Evolutionary conservation across 1,140 invertebrate genomes (phyloP), one percentile per base, ranked within the genome.

Genomic region (Aricia agestis): DNA sequence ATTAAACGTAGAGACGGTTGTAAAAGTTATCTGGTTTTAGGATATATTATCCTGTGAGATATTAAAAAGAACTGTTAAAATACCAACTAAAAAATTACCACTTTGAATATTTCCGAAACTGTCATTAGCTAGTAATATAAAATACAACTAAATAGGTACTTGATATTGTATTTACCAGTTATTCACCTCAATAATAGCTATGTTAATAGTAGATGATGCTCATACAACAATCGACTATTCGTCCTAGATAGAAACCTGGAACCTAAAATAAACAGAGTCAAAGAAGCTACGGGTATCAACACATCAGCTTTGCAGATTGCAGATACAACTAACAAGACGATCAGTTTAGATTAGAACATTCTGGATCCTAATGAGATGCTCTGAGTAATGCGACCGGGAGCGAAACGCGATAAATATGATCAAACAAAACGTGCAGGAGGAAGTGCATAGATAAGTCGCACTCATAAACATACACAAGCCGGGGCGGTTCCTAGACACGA

Each of bases 401-500:
- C 67, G 71, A 74, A 71, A 66, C 74, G 81, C 79, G 79, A 86
- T 85, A 87, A 90, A 90, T 85, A 87, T 87, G 85, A 87, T 85
- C 82, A 83, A 86, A 86, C 80, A 83, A 86, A 90, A 88, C 85
- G 81, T 81, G 82, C 80, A 80, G 71, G 80, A 89, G 85, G 86
- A 89, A 87, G 87, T 85, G 87, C 80, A 83, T 83, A 87, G 87
- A 88, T 88, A 87, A 86, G 89, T 80, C 71, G 78, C 72, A 74
- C 78, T 77, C 82, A 83, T 88, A 88, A 88, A 90, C 78, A 82
- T 79, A 77, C 78, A 69, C 75, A 82, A 77, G 74, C 74, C 70
- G 65, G 74, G 78, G 76, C 58, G 58, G 68, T 81, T 86, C 77
- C 78, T 81, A 82, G 78, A 74, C 78, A 84, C 79, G 80, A 84